phyloP scores from a whole-genome alignment of 2,888 invertebrate species.

The Masnerella sp. region DNA sequence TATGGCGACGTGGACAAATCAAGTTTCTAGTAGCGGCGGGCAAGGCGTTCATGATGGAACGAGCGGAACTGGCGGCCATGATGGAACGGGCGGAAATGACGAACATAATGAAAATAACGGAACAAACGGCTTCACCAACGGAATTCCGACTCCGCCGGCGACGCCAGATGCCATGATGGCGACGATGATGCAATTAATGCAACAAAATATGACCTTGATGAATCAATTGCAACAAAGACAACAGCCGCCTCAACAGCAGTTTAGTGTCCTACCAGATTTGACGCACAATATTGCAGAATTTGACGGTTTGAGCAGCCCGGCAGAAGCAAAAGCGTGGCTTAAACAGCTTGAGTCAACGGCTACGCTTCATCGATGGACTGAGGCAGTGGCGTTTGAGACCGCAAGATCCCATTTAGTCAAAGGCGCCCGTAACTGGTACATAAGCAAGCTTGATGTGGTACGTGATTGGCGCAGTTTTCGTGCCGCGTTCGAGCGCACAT shows the following conservation, averaged over 20 bases:
- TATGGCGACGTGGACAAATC: too few relatives aligned
- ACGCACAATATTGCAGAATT: background rate
- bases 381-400: conserved; percentile 5
- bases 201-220: background rate
- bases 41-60: too few relatives aligned
- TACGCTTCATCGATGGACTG: background rate
- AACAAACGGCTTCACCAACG: too few relatives aligned
- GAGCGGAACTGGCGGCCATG: too few relatives aligned
- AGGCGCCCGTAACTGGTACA: conserved; percentile 7
- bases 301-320: background rate
- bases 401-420: background rate
- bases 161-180: too few relatives aligned
- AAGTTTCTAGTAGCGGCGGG: too few relatives aligned
- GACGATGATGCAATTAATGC: background rate
- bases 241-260: background rate
- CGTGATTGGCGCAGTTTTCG: background rate
- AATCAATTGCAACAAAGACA: background rate
- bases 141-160: too few relatives aligned
- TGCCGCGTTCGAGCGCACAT: background rate
- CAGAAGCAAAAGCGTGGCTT: background rate
- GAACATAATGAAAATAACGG: too few relatives aligned
- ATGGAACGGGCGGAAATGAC: too few relatives aligned
- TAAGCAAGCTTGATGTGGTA: background rate
- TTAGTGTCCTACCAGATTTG: background rate
- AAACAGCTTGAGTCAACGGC: background rate